Evolutionary conservation across 2,113 vertebrate species (phyloP), one percentile per base, ranked within the genome.

Genomic region (Platichthys stellatus): DNA sequence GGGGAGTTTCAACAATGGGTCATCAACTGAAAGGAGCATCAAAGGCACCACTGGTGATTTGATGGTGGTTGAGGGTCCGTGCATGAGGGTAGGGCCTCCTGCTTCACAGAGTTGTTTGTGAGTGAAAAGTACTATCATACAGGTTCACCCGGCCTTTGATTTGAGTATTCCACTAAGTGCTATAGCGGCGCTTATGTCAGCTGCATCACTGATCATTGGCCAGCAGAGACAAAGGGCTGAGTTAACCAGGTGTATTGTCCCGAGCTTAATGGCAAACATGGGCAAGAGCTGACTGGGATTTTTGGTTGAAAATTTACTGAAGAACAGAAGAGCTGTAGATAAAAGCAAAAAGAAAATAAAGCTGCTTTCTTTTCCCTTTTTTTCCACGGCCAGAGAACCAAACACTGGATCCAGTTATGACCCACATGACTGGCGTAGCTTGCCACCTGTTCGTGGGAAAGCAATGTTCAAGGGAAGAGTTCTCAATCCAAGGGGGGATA

Each of bases 21-120:
- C 84, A 84, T 88, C 83, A 86, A 73, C 70, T 78, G 78, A 86
- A 78, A 11, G 63, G 53, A 79, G 74, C 90, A 91, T 93, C 90
- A 93, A 92, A 92, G 87, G 63, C 21, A 3, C 63, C 65, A 43
- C 57, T 69, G 88, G 84, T 68, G 83, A 89, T 88, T 57, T 80
- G 79, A 88, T 80, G 86, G 83, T 86, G 89, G 82, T 71, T 77
- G 86, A 82, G 76, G 66, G 75, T 84, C 82, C 76, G 58, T 59
- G 72, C 79, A 92, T 93, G 57, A 81, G 87, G 90, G 92, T 86
- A 90, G 74, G 81, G 82, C 87, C 89, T 85, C 88, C 77, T 53
- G 35, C 80, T 83, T 87, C 77, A 86, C 56, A 86, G 61, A 76
- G 47, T 21, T 64, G 69, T 84, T 67, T 84, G 79, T 75, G 68